Conservation (phyloP, 2,113 vertebrate species). For the Ammospiza nelsoni region DNA sequence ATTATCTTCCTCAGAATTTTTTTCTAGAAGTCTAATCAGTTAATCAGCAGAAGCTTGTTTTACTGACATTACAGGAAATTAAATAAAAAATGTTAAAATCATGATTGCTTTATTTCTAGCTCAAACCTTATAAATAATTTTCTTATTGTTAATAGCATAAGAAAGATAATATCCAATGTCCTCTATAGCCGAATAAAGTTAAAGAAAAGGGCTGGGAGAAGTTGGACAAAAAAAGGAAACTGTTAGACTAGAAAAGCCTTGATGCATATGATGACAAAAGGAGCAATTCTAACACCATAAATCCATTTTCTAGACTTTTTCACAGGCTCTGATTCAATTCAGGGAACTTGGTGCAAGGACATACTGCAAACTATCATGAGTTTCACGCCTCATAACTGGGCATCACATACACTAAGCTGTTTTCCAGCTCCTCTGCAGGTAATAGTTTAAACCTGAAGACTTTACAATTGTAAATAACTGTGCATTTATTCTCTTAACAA, state of each 20-base stretch:
- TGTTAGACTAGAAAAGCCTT: not conserved
- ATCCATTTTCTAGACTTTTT: conserved; percentile 87
- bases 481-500: not conserved
- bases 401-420: conserved; percentile 95
- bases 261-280: not conserved
- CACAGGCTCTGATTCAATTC: conserved; percentile 97
- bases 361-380: conserved; percentile 98
- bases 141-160: not conserved
- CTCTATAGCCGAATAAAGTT: not conserved
- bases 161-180: not conserved
- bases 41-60: not conserved
- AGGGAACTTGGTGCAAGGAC: conserved; percentile 99
- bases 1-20: not conserved
- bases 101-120: not conserved
- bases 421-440: conserved; percentile 98
- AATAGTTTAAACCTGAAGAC: conserved; percentile 29
- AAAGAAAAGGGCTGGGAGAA: not conserved
- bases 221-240: not conserved
- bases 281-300: not conserved
- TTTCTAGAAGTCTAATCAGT: not conserved
- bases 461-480: not conserved
- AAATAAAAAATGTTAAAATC: not conserved
- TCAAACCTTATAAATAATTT: not conserved
- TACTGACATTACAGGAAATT: not conserved
- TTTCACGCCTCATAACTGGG: conserved; percentile 99